Percentiles rank a stretch among this genome's conserved stretches.
Evolutionary conservation across 2,888 invertebrate genomes (phyloP).

Genomic region (Cinara cedri): DNA sequence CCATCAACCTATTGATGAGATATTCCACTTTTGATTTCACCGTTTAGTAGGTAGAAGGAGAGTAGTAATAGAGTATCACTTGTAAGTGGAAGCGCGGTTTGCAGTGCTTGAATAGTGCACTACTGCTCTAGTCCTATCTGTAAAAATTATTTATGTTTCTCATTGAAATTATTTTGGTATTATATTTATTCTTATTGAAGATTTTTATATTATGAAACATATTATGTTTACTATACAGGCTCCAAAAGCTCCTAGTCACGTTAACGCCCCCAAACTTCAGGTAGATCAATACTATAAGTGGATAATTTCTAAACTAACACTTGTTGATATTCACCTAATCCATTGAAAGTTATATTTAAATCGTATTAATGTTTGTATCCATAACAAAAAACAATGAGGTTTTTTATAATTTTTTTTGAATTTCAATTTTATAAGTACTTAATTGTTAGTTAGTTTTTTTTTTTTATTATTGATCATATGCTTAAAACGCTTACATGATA

Average conservation of each 20-base stretch:
- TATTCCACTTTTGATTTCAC: too few species aligned
- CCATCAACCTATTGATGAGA: too few species aligned
- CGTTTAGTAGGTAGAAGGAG: too few species aligned
- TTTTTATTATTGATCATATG: background rate
- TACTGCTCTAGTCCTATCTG: too few species aligned
- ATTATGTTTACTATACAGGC: conserved; percentile 56
- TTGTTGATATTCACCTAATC: conserved; percentile 10
- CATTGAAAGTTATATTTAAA: background rate
- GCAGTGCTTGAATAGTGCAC: too few species aligned
- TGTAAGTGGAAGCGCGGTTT: too few species aligned
- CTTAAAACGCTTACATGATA: too few species aligned
- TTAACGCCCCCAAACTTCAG: conserved; percentile 41
- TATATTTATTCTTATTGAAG: conserved; percentile 59
- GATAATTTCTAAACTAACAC: conserved; percentile 24
- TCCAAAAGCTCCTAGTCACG: conserved; percentile 54
- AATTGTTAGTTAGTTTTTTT: background rate
- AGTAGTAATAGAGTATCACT: too few species aligned
- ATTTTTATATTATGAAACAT: conserved; percentile 59
- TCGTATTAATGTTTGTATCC: background rate
- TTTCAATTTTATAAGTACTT: background rate
- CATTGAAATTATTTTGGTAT: background rate
- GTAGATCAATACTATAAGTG: conserved; percentile 36
- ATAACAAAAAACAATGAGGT: background rate
- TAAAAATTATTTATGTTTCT: background rate
- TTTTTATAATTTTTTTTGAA: conserved; percentile 6